These are phyloP conservation scores for Zaprionus kolodkinae DNA, from an alignment of 1,140 invertebrate species.

Conservation along the genomic window DNA sequence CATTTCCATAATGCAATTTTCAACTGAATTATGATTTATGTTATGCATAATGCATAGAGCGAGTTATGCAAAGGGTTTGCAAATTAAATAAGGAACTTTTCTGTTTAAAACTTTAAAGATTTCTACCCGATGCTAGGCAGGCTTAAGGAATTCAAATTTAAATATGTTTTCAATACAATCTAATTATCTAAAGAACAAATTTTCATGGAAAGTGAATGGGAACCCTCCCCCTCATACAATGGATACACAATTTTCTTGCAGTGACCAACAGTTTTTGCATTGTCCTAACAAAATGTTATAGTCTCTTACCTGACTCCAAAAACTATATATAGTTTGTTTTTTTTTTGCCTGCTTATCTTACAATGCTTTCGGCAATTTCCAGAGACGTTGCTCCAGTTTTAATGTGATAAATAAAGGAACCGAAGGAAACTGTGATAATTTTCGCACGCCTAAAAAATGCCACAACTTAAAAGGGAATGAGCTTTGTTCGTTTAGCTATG, in stretches of 20 bases:
- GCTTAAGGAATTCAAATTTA: background rate
- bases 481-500: constrained; percentile 43
- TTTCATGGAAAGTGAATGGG: background rate
- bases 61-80: background rate
- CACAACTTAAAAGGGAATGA: constrained; percentile 67
- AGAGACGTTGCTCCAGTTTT: background rate
- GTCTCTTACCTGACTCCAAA: constrained; percentile 32
- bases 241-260: constrained; percentile 72
- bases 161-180: background rate
- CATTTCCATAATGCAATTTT: constrained; percentile 66
- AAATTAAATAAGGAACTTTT: background rate
- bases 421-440: constrained; percentile 40
- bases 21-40: constrained; percentile 41
- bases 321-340: background rate
- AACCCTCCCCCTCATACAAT: constrained; percentile 17
- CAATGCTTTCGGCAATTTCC: constrained; percentile 11
- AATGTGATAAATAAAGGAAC: constrained; percentile 20
- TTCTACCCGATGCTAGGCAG: constrained; percentile 1
- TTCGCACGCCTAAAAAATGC: constrained; percentile 70
- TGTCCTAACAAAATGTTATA: constrained; percentile 21
- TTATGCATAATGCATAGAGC: constrained; percentile 8
- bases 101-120: background rate
- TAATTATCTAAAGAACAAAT: too few species aligned
- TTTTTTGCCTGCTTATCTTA: background rate
- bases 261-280: constrained; percentile 23